Evolutionary conservation across 2,888 invertebrate species (phyloP), one percentile per base, ranked within the genome.

Genomic region (Eupeodes luniger): DNA sequence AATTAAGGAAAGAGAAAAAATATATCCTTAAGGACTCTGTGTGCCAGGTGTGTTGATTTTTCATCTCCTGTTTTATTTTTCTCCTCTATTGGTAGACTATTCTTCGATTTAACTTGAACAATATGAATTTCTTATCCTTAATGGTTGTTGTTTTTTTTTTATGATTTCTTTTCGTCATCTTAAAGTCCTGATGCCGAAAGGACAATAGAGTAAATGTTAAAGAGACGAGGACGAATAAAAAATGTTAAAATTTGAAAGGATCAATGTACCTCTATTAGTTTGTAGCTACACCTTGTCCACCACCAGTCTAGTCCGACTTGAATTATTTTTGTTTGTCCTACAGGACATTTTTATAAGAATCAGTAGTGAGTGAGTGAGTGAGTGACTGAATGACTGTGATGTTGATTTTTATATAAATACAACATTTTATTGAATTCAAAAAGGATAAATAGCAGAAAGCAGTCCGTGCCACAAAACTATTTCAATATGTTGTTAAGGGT

Each of bases 71-170:
- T n/a, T 19, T 49, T 77, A 70, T 79, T 80, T 61, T 36, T 57
- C 74, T 64, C 44, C 14, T 19, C 49, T 27, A 72, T 79, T 27
- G 2, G 27, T 27, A 27, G 27, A 27, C 53, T 83, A 70, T 83
- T 83, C 76, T 79, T 84, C 72, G 80, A 87, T 87, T 87, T 76
- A 87, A 87, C 67, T 72, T 61, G 87, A 87, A 87, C 87, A 84
- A 87, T 87, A 84, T 80, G 84, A 87, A 87, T 87, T 87, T 77
- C 14, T 66, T 47, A 12, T 27, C 27, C 67, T 74, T 57, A 34
- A 74, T 36, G n/a, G 55, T 62, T 78, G 40, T 40, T 7, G 40
- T 40, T 40, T 40, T 40, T 40, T 40, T 40, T 40, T 3, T 70
- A 69, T 79, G 75, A 70, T 53, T 76, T 57, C 36, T 70, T 59